Percentiles rank a stretch among this genome's conserved stretches.
These are phyloP conservation scores for Anodontia alba DNA, from an alignment of 2,888 invertebrate species.

Conservation along the genomic window DNA sequence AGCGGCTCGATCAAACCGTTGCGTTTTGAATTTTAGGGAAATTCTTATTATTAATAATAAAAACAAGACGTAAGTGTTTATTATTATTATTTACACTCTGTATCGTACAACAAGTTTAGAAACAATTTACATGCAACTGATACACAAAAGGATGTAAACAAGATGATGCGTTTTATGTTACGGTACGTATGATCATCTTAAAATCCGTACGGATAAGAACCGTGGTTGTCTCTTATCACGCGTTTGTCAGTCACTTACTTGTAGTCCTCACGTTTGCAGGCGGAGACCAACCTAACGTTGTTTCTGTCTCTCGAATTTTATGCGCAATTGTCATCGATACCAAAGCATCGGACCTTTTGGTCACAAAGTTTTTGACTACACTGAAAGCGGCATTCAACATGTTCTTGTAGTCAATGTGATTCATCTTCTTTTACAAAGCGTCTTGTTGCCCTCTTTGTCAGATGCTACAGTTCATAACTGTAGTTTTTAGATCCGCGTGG, in stretches of 20 bases:
- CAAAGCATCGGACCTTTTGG: background rate
- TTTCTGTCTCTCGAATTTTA: constrained; percentile 34
- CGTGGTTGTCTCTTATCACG: constrained; percentile 22
- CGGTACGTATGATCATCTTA: too few species aligned
- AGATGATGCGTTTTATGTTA: too few species aligned
- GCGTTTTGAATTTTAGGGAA: too few species aligned
- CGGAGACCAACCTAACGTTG: background rate
- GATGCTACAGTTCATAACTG: constrained; percentile 9
- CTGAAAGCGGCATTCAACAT: constrained; percentile 6
- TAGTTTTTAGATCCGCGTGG: constrained; percentile 37
- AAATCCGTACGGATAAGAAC: constrained; percentile 33
- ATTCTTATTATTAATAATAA: too few species aligned
- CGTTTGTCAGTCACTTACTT: constrained; percentile 42
- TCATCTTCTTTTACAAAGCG: constrained; percentile 28
- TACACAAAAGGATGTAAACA: too few species aligned
- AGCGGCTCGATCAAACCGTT: too few species aligned
- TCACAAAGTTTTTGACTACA: constrained; percentile 5
- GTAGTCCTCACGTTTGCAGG: constrained; percentile 26
- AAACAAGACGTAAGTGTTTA: too few species aligned
- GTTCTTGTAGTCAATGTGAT: constrained; percentile 35
- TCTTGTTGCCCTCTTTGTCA: constrained; percentile 19
- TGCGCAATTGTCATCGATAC: constrained; percentile 13
- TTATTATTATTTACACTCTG: too few species aligned
- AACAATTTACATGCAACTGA: too few species aligned
- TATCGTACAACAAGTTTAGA: too few species aligned